These are phyloP conservation scores for Perdita meconis DNA, from an alignment of 2,888 invertebrate species.

Conservation along the genomic window DNA sequence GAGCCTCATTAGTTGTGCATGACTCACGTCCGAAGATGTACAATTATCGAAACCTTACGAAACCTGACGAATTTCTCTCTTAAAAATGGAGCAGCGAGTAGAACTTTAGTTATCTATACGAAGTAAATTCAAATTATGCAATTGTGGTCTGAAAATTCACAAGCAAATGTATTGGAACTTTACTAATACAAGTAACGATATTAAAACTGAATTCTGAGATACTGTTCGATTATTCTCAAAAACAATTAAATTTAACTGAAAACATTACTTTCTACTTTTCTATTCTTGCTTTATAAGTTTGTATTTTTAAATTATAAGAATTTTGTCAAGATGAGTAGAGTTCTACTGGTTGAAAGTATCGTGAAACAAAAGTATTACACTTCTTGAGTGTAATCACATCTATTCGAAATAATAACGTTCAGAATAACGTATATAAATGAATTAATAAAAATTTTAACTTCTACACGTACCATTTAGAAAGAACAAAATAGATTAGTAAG, in stretches of 20 bases:
- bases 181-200: too few species aligned
- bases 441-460: conserved; percentile 11
- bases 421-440: too few species aligned
- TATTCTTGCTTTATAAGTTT: neutral
- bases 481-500: conserved; percentile 1
- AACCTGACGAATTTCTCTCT: too few species aligned
- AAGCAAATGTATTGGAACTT: too few species aligned
- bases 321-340: neutral
- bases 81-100: neutral
- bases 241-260: neutral
- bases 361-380: conserved; percentile 15
- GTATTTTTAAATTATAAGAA: neutral
- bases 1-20: too few species aligned
- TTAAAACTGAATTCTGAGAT: too few species aligned
- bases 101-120: neutral
- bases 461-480: conserved; percentile 3
- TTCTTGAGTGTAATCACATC: conserved; percentile 25
- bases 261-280: too few species aligned
- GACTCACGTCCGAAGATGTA: too few species aligned
- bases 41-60: too few species aligned
- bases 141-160: too few species aligned
- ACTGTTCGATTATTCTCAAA: too few species aligned
- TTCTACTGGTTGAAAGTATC: neutral
- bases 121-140: too few species aligned
- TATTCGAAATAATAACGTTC: neutral